Evolutionary conservation across 2,888 invertebrate species (phyloP).

Genomic region (Saturnia pavonia): DNA sequence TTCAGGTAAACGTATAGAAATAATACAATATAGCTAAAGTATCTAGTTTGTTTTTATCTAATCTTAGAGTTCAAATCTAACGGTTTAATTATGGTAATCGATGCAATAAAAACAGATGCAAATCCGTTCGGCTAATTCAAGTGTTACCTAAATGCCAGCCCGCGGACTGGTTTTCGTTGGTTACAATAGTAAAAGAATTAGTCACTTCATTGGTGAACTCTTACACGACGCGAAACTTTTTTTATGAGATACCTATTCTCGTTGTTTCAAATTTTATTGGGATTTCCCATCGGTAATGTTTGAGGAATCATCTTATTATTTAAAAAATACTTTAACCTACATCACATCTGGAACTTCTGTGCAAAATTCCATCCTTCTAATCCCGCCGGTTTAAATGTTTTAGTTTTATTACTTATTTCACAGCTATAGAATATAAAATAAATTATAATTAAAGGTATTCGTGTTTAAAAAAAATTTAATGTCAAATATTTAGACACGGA

Average conservation of each 20-base stretch:
- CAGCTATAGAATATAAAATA: no score
- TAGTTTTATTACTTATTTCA: no score
- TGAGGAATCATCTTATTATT: no score
- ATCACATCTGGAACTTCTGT: no score
- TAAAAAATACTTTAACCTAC: no score
- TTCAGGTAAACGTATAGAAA: no score
- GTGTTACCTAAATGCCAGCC: constrained; percentile 15
- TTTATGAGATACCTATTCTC: neutral
- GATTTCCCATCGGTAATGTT: neutral
- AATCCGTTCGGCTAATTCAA: constrained; percentile 10
- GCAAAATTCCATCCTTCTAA: no score
- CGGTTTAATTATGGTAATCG: constrained; percentile 18
- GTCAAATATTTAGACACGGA: no score
- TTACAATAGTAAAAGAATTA: neutral
- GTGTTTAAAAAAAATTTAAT: no score
- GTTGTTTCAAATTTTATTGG: neutral
- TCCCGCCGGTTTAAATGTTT: no score
- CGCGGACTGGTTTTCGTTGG: neutral
- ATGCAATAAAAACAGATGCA: constrained; percentile 12
- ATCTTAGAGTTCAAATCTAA: constrained; percentile 5
- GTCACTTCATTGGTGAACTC: neutral
- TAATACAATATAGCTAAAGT: neutral
- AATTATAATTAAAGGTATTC: no score
- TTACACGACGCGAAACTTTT: neutral
- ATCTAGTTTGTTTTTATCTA: neutral